Evolutionary conservation across 2,113 vertebrate species (phyloP), one percentile per base, ranked within the genome.

Genomic region (Potamarius usumacintae): DNA sequence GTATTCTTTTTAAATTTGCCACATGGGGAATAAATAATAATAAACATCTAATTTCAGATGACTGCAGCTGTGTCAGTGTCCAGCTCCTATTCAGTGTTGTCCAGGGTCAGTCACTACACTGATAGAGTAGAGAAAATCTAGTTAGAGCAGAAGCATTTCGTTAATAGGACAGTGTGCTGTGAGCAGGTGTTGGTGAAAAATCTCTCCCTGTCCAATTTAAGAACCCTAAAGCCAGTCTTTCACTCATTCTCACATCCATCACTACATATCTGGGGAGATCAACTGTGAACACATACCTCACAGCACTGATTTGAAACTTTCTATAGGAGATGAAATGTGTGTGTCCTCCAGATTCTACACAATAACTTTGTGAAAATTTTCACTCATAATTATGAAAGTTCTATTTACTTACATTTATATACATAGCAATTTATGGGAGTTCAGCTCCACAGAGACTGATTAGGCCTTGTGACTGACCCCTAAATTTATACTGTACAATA

Each of bases 391-490:
- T 92, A 93, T 92, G 79, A 63, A 85, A 53, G 88, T 85, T 50
- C 55, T n/a, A 11, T 50, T 67, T 50, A 15, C 52, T 15, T 42
- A 76, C 22, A 86, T 93, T 91, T 42, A 42, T 42, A 42, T 42
- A 93, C 91, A 91, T 90, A 80, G 89, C 90, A 92, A 92, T 94
- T 93, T 83, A 86, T 89, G 89, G 86, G 92, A 90, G 58, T 86
- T 89, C 87, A 88, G 84, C 84, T 87, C 83, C 85, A 85, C 20
- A 72, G 84, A 91, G 90, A 30, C 30, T 63, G 72, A 50, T 22
- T 50, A 25, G 10, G 42, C 10, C 42, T 11, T 76, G 20, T 87
- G 71, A 90, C 83, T 79, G 87, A 90, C 89, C 85, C 30, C 30
- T 90, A 90, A 93, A 93, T 92, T 91, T 84, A 89, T 89, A 87